A percentile compares a stretch with the other conserved stretches of the same genome.
Conservation (phyloP, 2,113 vertebrate species). For the Tapirus terrestris region DNA sequence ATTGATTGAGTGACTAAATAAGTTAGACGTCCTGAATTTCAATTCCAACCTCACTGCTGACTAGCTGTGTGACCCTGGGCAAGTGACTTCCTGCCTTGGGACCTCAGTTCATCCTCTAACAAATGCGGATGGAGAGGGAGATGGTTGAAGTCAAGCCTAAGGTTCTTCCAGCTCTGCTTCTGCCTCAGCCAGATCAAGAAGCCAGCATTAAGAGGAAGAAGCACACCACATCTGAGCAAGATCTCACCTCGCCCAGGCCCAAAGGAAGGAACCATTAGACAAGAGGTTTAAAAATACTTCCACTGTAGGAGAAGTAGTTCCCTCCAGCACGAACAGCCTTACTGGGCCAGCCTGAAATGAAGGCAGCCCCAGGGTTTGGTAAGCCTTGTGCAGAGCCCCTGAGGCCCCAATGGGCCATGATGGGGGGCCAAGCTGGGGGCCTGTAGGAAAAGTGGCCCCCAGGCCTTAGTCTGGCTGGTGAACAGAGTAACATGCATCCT, state of each 20-base stretch:
- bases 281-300: neutral
- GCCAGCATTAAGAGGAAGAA: neutral
- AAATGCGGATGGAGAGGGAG: neutral
- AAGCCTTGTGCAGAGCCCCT: neutral
- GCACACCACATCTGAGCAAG: neutral
- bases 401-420: neutral
- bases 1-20: neutral
- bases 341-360: neutral
- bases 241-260: neutral
- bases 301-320: neutral
- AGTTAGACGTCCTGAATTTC: neutral
- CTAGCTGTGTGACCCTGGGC: neutral
- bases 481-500: fast-evolving
- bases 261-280: neutral
- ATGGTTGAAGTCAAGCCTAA: too few relatives aligned
- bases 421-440: fast-evolving
- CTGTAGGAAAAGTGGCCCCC: fast-evolving
- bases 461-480: fast-evolving
- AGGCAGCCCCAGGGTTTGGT: too few relatives aligned
- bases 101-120: neutral
- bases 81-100: neutral
- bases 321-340: neutral
- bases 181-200: neutral
- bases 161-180: neutral
- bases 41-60: neutral